Evolutionary conservation across 2,888 invertebrate species (phyloP).

Genomic region (Amitus sp.): DNA sequence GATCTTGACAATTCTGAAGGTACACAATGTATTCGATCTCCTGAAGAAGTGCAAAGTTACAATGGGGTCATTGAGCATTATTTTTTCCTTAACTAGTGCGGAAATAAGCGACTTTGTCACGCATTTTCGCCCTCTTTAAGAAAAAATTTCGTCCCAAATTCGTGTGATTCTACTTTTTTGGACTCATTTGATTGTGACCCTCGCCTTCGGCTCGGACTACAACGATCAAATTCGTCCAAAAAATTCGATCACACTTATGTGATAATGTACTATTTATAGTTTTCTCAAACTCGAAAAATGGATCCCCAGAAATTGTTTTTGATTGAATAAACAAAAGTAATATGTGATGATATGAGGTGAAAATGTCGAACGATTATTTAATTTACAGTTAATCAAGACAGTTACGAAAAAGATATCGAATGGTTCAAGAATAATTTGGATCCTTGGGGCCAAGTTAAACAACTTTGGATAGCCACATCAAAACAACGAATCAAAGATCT

Average conservation of each 20-base stretch:
- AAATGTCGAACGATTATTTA: not conserved
- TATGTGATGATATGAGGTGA: not conserved
- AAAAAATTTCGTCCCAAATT: too few species aligned
- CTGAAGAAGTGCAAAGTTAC: not conserved
- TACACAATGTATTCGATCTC: not conserved
- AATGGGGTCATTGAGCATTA: not conserved
- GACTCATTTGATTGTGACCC: too few species aligned
- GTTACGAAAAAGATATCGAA: not conserved
- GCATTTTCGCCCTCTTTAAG: too few species aligned
- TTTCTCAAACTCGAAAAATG: not conserved
- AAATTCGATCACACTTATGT: too few species aligned
- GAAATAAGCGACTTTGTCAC: too few species aligned
- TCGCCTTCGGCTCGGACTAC: too few species aligned
- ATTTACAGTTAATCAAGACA: not conserved
- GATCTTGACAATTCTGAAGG: not conserved
- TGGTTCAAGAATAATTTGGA: too few species aligned
- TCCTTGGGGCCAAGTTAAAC: not conserved
- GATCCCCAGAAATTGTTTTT: not conserved
- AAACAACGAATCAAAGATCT: not conserved
- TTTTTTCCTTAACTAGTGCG: too few species aligned
- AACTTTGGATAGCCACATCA: not conserved
- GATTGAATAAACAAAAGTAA: not conserved
- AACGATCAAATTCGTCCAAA: too few species aligned
- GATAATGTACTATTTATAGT: too few species aligned
- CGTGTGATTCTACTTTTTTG: too few species aligned